These are phyloP conservation scores for Phalera bucephala DNA, from an alignment of 2,888 invertebrate genomes.

Conservation along the genomic window DNA sequence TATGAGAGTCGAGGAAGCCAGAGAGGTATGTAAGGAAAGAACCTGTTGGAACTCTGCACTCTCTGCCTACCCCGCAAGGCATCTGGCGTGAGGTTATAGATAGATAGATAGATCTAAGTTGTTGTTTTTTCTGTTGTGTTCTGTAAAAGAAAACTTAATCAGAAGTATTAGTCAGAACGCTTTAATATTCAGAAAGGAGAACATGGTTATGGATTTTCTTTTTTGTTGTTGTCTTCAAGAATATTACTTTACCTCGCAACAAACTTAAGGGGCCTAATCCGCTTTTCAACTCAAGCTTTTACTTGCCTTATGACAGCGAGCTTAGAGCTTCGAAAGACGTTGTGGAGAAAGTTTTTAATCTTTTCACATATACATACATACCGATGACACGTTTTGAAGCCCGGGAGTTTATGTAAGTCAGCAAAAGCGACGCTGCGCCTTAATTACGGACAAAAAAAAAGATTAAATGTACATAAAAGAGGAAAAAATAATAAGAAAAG, in stretches of 20 bases:
- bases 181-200: constrained; percentile 60
- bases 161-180: constrained; percentile 41
- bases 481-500: constrained; percentile 57
- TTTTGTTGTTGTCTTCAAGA: constrained; percentile 61
- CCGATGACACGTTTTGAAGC: constrained; percentile 26
- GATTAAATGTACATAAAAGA: constrained; percentile 20
- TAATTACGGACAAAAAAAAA: constrained; percentile 25
- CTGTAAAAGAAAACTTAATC: constrained; percentile 53
- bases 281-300: constrained; percentile 73
- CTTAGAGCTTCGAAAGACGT: constrained; percentile 63
- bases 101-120: no score
- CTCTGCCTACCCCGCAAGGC: no score
- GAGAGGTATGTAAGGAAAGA: no score
- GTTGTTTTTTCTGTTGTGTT: no score
- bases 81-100: no score
- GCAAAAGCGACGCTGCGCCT: constrained; percentile 16
- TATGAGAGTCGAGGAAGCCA: no score
- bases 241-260: constrained; percentile 74
- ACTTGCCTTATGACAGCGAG: constrained; percentile 75
- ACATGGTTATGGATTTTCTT: constrained; percentile 53
- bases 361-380: constrained; percentile 47
- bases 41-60: no score
- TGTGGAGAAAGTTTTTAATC: constrained; percentile 70
- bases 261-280: constrained; percentile 77
- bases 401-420: constrained; percentile 18